Conservation (phyloP, 30 jellyfish, hydroid and myxozoan genomes). For the Chrysaora quinquecirrha region DNA sequence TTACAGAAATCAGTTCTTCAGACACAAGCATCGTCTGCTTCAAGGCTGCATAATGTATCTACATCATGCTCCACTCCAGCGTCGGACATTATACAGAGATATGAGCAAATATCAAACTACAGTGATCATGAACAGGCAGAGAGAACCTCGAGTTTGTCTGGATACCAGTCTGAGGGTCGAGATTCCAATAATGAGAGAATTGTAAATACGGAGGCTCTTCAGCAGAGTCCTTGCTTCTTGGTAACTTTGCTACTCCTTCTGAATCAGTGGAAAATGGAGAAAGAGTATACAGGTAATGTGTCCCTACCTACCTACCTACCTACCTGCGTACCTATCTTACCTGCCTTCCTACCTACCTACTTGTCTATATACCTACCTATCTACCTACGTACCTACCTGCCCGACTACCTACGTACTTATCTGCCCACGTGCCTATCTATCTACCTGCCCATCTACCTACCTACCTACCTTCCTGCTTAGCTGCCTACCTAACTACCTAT, state of each 20-base stretch:
- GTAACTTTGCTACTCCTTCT: slow-evolving; percentile 22
- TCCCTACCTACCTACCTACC: no score
- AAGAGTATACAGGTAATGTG: slow-evolving; percentile 20
- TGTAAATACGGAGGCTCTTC: slow-evolving; percentile 31
- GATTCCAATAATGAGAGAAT: slow-evolving; percentile 2
- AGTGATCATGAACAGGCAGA: slow-evolving; percentile 2
- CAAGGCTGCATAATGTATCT: slow-evolving; percentile 53
- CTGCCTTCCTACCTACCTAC: no score
- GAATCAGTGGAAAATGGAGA: slow-evolving; percentile 12
- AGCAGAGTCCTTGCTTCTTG: slow-evolving; percentile 26
- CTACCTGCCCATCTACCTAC: no score
- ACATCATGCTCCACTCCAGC: slow-evolving; percentile 64
- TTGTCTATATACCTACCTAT: no score
- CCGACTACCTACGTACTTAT: no score
- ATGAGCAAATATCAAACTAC: slow-evolving; percentile 17
- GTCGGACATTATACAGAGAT: slow-evolving; percentile 8
- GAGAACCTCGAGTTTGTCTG: slow-evolving; percentile 1
- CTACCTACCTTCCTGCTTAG: no score
- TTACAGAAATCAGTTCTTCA: not conserved
- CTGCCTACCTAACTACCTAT: no score
- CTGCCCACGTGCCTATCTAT: no score
- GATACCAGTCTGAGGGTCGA: slow-evolving; percentile 1
- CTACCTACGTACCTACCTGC: no score
- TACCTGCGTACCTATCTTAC: no score
- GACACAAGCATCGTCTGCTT: not conserved